Percentiles rank a stretch among this genome's conserved stretches.
These are phyloP conservation scores for Nothoprocta perdicaria DNA, from an alignment of 2,113 vertebrate genomes.

Conservation along the genomic window DNA sequence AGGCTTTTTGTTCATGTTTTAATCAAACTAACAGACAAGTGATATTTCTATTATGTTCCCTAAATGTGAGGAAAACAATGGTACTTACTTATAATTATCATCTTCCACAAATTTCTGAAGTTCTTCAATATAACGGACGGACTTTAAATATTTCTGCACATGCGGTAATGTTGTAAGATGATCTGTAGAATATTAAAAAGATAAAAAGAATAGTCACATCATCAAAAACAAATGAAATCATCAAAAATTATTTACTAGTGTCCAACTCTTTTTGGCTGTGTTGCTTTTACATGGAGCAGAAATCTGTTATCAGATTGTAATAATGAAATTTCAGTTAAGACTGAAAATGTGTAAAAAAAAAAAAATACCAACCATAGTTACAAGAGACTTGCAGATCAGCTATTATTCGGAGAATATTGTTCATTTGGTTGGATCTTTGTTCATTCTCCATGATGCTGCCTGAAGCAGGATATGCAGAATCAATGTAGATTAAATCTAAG, in stretches of 20 bases:
- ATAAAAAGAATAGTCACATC: neutral
- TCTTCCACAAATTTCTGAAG: slow-evolving; percentile 97
- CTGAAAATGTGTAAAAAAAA: neutral
- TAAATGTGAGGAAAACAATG: neutral
- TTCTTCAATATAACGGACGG: slow-evolving; percentile 94
- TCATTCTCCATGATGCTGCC: slow-evolving; percentile 96
- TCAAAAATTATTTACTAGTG: neutral
- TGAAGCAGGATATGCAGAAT: slow-evolving; percentile 94
- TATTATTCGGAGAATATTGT: slow-evolving; percentile 94
- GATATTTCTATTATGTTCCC: neutral
- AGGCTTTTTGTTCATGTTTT: neutral
- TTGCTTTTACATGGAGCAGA: neutral
- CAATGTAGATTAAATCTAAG: slow-evolving; percentile 95
- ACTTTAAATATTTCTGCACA: slow-evolving; percentile 94
- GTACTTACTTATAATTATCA: slow-evolving; percentile 94
- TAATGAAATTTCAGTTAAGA: neutral
- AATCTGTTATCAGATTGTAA: neutral
- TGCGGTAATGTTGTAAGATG: slow-evolving; percentile 89
- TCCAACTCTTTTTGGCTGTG: neutral
- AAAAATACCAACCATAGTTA: slow-evolving; percentile 86
- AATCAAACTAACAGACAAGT: neutral
- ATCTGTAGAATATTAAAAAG: slow-evolving; percentile 73
- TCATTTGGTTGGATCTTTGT: slow-evolving; percentile 96
- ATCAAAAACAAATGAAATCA: neutral
- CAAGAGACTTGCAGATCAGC: slow-evolving; percentile 95